Evolutionary conservation across 2,797 vertebrate species (phyloP), one percentile per base, ranked within the genome.

Genomic region (Syngnathus acus): DNA sequence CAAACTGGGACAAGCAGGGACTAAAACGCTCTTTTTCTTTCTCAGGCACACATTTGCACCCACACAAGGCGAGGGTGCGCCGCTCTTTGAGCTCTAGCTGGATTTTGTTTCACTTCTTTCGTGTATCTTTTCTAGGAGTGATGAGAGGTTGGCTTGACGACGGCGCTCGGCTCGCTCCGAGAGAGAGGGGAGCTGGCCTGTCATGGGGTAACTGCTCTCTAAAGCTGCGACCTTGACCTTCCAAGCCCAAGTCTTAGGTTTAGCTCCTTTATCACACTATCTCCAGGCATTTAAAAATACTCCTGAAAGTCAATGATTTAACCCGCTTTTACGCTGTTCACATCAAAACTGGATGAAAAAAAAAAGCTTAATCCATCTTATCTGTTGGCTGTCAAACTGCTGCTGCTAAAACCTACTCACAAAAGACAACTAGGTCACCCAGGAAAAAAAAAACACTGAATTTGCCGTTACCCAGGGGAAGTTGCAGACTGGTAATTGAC

Each of bases 311-410:
- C 87, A 86, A 87, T 88, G 90, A 90, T 90, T 92, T 92, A 92
- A 92, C 90, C 90, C 87, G 89, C 90, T 91, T 93, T 92, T 90
- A 93, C 87, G 89, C 90, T 87, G 87, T 90, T 91, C 89, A 91
- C 91, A 92, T 92, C 90, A 92, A 90, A 92, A 92, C 90, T 90
- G 90, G 91, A 91, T 92, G 90, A 89, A 89, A 88, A 89, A 48
- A 89, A 89, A 88, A 89, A 90, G 84, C 90, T 91, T 93, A 93
- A 93, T 93, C 91, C 92, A 93, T 93, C 90, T 92, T 93, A 93
- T 93, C 92, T 91, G 92, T 92, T 92, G 89, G 92, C 91, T 93
- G 92, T 93, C 92, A 93, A 92, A 92, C 90, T 90, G 90, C 89
- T 89, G 87, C 68, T 78, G 90, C 91, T 92, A 92, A 92, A 92